These are phyloP conservation scores for Neolamprologus longior DNA, from an alignment of 2,113 vertebrate genomes.

Conservation along the genomic window DNA sequence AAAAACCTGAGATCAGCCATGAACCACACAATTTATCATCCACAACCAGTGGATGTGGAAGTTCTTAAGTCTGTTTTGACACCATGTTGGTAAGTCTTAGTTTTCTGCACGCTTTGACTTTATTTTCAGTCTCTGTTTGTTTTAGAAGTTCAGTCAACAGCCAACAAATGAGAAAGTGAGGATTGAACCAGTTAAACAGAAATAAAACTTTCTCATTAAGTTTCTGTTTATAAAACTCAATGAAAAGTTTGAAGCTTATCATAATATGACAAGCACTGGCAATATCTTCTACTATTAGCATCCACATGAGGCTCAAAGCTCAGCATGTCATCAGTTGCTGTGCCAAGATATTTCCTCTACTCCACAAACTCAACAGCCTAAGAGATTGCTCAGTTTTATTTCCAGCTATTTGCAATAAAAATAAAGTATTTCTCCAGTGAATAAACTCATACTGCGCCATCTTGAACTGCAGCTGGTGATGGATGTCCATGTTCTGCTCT, in stretches of 20 bases:
- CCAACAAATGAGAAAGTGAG: not conserved
- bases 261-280: not conserved
- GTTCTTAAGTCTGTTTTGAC: not conserved
- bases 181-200: not conserved
- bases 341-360: not conserved
- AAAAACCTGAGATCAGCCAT: not conserved
- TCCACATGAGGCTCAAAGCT: not conserved
- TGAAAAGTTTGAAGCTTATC: not conserved
- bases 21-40: not conserved
- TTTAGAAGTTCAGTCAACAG: not conserved
- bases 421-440: not conserved
- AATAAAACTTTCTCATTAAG: not conserved
- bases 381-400: not conserved
- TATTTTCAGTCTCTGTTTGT: not conserved
- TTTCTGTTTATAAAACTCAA: not conserved
- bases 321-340: not conserved
- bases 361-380: not conserved
- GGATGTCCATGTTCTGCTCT: not conserved
- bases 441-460: rapidly evolving
- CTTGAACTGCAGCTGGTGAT: not conserved
- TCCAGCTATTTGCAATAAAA: not conserved
- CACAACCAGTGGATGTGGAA: rapidly evolving
- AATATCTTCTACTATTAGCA: not conserved
- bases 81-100: not conserved
- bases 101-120: not conserved